A percentile compares a stretch with the other conserved stretches of the same genome.
Conservation (phyloP, 1,140 invertebrate species). For the Magallana ariakensis region DNA sequence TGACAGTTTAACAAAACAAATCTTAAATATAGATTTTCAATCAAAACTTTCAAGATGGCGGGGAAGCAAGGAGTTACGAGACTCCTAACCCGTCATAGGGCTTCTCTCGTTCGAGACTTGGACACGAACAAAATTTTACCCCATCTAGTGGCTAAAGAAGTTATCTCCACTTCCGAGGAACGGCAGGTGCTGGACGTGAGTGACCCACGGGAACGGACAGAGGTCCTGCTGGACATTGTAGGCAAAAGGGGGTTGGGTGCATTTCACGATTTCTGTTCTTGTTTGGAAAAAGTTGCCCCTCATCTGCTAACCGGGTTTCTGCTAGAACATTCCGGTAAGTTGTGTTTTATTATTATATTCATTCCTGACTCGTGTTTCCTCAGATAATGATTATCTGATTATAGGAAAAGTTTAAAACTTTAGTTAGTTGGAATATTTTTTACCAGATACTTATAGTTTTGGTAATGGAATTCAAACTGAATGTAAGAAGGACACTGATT, state of each 20-base stretch:
- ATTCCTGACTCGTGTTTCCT: too few relatives aligned
- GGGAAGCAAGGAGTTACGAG: slow-evolving; percentile 65
- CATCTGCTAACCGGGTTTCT: slow-evolving; percentile 71
- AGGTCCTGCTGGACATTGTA: slow-evolving; percentile 71
- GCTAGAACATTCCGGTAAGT: slow-evolving; percentile 68
- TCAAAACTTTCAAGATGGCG: slow-evolving; percentile 72
- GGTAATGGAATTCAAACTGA: too few relatives aligned
- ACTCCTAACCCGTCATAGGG: slow-evolving; percentile 68
- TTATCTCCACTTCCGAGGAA: slow-evolving; percentile 69
- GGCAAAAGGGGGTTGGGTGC: slow-evolving; percentile 69
- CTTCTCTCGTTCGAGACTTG: slow-evolving; percentile 69
- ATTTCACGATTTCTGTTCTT: slow-evolving; percentile 72
- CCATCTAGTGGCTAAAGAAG: slow-evolving; percentile 63
- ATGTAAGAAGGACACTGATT: too few relatives aligned
- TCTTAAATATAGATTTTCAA: slow-evolving; percentile 38
- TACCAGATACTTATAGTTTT: too few relatives aligned
- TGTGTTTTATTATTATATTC: not conserved
- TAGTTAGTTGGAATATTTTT: too few relatives aligned
- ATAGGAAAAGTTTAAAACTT: too few relatives aligned
- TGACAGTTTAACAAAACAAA: not conserved
- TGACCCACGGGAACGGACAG: slow-evolving; percentile 58
- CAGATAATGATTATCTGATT: too few relatives aligned
- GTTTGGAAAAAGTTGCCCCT: slow-evolving; percentile 68
- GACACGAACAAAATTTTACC: slow-evolving; percentile 71
- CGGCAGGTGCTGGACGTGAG: slow-evolving; percentile 58